These are phyloP conservation scores for Junonia oenone DNA, from an alignment of 2,888 invertebrate genomes.

Conservation along the genomic window DNA sequence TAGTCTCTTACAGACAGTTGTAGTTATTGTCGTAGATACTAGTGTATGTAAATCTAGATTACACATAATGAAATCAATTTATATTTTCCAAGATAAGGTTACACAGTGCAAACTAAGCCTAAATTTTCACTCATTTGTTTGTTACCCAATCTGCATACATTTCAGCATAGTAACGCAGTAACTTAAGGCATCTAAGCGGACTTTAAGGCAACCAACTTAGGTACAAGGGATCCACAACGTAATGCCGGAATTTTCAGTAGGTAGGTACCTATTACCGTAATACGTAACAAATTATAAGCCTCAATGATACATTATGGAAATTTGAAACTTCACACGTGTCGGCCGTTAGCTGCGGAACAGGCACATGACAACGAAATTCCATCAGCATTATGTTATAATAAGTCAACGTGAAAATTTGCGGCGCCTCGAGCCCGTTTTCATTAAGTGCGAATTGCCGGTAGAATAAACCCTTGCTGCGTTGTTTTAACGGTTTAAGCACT, in stretches of 20 bases:
- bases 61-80: too few relatives aligned
- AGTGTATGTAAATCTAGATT: too few relatives aligned
- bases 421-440: conserved; percentile 41
- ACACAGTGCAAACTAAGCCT: too few relatives aligned
- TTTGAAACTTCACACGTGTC: conserved; percentile 34
- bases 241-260: background rate
- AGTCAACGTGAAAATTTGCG: conserved; percentile 53
- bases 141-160: too few relatives aligned
- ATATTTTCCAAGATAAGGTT: too few relatives aligned
- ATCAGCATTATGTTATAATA: conserved; percentile 64
- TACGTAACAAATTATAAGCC: conserved; percentile 18
- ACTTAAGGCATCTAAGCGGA: too few relatives aligned
- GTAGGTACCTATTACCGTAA: background rate
- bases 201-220: too few relatives aligned
- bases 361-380: conserved; percentile 57
- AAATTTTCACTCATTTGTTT: too few relatives aligned
- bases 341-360: conserved; percentile 23
- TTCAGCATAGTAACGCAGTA: too few relatives aligned
- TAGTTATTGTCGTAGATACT: too few relatives aligned
- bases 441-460: conserved; percentile 39
- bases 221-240: too few relatives aligned
- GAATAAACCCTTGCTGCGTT: conserved; percentile 17
- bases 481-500: conserved; percentile 2
- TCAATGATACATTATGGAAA: conserved; percentile 33
- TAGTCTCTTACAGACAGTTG: too few relatives aligned